These are phyloP conservation scores for Pseudococcus jackbeardsleyi DNA, from an alignment of 2,888 invertebrate genomes.

Conservation along the genomic window DNA sequence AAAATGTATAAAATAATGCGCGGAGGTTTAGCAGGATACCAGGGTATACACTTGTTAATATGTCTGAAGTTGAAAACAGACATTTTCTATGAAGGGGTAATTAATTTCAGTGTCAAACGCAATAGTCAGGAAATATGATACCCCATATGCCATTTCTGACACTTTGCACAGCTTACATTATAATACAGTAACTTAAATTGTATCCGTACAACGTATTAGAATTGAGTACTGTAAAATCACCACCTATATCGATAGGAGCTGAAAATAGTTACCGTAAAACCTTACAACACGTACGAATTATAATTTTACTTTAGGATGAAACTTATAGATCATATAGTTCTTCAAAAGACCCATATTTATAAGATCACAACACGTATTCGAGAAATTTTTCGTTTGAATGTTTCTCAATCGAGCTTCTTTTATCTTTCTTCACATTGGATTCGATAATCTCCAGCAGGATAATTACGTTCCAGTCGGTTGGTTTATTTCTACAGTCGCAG, in stretches of 20 bases:
- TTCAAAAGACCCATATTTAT: too few species aligned
- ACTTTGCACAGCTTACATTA: conserved; percentile 50
- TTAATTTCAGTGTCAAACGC: conserved; percentile 63
- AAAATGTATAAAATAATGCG: conserved; percentile 29
- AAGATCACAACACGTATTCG: not conserved
- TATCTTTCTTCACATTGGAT: conserved; percentile 9
- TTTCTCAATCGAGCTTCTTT: conserved; percentile 9
- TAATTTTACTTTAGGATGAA: too few species aligned
- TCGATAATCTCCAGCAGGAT: conserved; percentile 51
- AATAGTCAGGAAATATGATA: conserved; percentile 59
- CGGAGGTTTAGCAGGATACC: conserved; percentile 12
- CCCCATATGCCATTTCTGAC: conserved; percentile 57
- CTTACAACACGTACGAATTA: too few species aligned
- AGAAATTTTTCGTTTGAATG: not conserved
- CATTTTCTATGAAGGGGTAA: conserved; percentile 61
- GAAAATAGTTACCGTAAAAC: too few species aligned
- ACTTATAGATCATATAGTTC: too few species aligned
- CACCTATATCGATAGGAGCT: too few species aligned
- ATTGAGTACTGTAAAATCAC: not conserved
- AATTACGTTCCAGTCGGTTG: conserved; percentile 57
- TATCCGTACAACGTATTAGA: not conserved
- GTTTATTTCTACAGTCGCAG: conserved; percentile 36
- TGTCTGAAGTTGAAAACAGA: conserved; percentile 61
- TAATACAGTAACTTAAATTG: conserved; percentile 39
- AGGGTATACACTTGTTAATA: conserved; percentile 38